Percentiles rank a stretch among this genome's conserved stretches.
These are phyloP conservation scores for Helicoverpa armigera DNA, from an alignment of 1,140 invertebrate species.

Conservation along the genomic window DNA sequence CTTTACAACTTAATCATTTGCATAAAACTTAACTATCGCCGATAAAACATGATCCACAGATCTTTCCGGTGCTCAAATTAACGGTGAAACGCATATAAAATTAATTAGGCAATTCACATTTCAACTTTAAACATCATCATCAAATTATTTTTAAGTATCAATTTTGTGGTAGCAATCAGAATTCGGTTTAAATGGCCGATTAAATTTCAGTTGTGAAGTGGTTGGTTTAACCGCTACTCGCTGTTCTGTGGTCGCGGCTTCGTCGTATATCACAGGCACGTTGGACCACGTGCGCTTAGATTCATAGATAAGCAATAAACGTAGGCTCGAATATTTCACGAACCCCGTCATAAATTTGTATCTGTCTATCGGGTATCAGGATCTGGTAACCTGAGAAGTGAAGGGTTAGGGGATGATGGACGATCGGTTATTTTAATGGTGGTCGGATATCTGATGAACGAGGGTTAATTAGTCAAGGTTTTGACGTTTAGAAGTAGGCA, in stretches of 20 bases:
- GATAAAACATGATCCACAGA: background rate
- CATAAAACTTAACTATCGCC: conserved; percentile 4
- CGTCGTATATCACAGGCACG: conserved; percentile 30
- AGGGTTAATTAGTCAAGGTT: conserved; percentile 33
- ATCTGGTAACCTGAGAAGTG: conserved; percentile 64
- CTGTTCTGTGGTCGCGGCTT: conserved; percentile 29
- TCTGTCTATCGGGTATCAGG: conserved; percentile 68
- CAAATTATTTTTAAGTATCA: conserved; percentile 45
- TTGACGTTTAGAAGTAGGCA: background rate
- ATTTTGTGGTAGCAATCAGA: conserved; percentile 43
- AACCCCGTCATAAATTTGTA: conserved; percentile 73
- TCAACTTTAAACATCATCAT: conserved; percentile 29
- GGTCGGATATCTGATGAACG: conserved; percentile 35
- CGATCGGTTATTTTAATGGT: conserved; percentile 34
- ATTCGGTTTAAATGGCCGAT: conserved; percentile 36
- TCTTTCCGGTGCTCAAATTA: conserved; percentile 23
- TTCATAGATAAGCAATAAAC: conserved; percentile 70
- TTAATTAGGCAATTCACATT: conserved; percentile 34
- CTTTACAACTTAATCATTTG: conserved; percentile 18
- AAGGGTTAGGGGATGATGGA: conserved; percentile 42
- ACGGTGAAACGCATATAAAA: conserved; percentile 38
- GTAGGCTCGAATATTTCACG: conserved; percentile 62
- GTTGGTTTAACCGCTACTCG: conserved; percentile 33
- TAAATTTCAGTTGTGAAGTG: conserved; percentile 43
- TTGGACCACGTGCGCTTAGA: conserved; percentile 63